These are phyloP conservation scores for Tetramorium parvispinum DNA, from an alignment of 1,140 invertebrate species.

Conservation along the genomic window DNA sequence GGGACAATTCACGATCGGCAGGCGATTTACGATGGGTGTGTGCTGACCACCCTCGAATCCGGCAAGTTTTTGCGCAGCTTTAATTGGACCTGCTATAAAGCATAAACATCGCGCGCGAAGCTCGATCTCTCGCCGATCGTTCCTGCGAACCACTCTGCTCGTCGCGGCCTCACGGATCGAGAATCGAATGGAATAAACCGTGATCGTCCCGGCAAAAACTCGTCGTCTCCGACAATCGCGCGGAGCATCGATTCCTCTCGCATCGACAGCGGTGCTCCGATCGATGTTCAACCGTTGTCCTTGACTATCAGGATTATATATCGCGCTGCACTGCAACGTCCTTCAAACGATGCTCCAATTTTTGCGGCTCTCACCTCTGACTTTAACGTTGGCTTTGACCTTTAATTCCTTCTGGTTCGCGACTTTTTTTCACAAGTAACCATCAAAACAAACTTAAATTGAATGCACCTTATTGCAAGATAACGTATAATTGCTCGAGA, in stretches of 20 bases:
- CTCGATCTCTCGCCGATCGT: constrained; percentile 26
- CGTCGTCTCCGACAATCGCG: constrained; percentile 71
- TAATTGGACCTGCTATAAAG: constrained; percentile 81
- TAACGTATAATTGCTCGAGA: not conserved
- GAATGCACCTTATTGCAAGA: not conserved
- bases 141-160: constrained; percentile 58
- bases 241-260: constrained; percentile 53
- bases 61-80: constrained; percentile 76
- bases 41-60: constrained; percentile 81
- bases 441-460: not conserved
- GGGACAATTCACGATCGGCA: constrained; percentile 58
- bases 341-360: not conserved
- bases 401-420: not conserved
- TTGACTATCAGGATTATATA: not conserved
- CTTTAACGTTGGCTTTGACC: constrained; percentile 18
- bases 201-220: constrained; percentile 78
- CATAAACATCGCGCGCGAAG: constrained; percentile 68
- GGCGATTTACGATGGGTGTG: constrained; percentile 67
- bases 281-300: constrained; percentile 27
- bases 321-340: not conserved
- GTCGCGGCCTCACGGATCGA: constrained; percentile 44
- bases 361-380: constrained; percentile 20
- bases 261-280: constrained; percentile 41
- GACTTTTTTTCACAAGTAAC: not conserved
- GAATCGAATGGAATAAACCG: constrained; percentile 74